Evolutionary conservation across 2,797 vertebrate genomes (phyloP).

Genomic region (Spea hammondii): DNA sequence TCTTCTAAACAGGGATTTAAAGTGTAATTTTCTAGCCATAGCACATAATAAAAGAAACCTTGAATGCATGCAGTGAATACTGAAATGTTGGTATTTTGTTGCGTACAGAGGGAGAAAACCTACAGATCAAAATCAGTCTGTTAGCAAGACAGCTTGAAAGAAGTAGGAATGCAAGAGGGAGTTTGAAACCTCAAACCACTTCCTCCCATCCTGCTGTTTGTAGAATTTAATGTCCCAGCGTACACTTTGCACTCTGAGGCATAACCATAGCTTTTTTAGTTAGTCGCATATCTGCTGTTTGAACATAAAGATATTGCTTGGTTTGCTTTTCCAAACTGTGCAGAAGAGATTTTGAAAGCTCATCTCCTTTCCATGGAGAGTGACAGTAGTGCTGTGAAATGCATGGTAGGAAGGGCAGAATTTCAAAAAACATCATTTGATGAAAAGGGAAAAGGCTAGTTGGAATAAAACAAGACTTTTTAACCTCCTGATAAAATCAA

Average conservation of each 20-base stretch:
- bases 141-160: constrained; percentile 37
- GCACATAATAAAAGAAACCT: constrained; percentile 21
- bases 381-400: constrained; percentile 36
- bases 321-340: constrained; percentile 6
- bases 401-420: constrained; percentile 28
- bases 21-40: constrained; percentile 23
- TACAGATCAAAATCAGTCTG: constrained; percentile 16
- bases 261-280: constrained; percentile 19
- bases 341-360: constrained; percentile 11
- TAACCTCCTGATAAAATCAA: constrained; percentile 53
- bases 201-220: constrained; percentile 35
- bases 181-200: constrained; percentile 29
- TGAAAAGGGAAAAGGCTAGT: constrained; percentile 44
- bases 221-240: constrained; percentile 30
- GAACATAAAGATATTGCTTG: constrained; percentile 12
- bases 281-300: constrained; percentile 4
- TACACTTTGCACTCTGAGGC: constrained; percentile 22
- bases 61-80: constrained; percentile 3
- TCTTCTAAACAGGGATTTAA: constrained; percentile 23
- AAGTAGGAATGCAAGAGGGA: constrained; percentile 18
- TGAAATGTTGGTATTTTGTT: constrained; percentile 15
- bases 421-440: constrained; percentile 41
- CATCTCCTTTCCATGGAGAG: constrained; percentile 22
- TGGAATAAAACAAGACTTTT: constrained; percentile 48
- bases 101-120: constrained; percentile 10